These are phyloP conservation scores for Drosophila teissieri DNA, from an alignment of 1,140 invertebrate genomes.

Conservation along the genomic window DNA sequence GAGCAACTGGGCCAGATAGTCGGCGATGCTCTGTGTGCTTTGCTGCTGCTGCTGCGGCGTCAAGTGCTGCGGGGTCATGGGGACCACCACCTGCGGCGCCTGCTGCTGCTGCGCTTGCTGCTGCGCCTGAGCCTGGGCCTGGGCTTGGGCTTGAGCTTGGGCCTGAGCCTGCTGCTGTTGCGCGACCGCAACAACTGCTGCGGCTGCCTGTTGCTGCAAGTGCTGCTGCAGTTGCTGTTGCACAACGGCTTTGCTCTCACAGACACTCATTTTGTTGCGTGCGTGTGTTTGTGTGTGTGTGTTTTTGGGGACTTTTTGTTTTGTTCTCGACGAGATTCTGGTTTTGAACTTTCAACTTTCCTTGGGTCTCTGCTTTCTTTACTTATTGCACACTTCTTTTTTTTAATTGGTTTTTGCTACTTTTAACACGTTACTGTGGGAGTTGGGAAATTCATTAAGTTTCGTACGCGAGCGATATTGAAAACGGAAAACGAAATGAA, in stretches of 20 bases:
- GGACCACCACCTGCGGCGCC: conserved; percentile 62
- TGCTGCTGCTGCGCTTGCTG: conserved; percentile 70
- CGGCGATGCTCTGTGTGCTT: conserved; percentile 97
- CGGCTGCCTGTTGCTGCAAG: conserved; percentile 61
- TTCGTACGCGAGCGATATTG: conserved; percentile 39
- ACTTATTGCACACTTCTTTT: conserved; percentile 64
- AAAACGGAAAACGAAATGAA: conserved; percentile 71
- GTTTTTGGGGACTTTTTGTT: conserved; percentile 48
- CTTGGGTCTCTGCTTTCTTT: conserved; percentile 52
- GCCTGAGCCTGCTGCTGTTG: conserved; percentile 60
- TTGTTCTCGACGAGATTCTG: conserved; percentile 69
- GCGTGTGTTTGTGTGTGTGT: conserved; percentile 18
- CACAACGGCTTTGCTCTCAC: conserved; percentile 87
- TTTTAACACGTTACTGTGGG: conserved; percentile 55
- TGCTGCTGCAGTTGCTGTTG: conserved; percentile 77
- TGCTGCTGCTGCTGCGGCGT: conserved; percentile 87
- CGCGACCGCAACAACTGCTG: conserved; percentile 56
- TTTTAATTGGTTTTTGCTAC: conserved; percentile 4
- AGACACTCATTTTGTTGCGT: conserved; percentile 86
- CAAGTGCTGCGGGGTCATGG: conserved; percentile 85
- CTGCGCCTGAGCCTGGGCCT: conserved; percentile 55
- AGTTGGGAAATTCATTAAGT: conserved; percentile 43
- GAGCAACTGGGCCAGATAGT: conserved; percentile 99
- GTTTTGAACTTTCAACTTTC: conserved; percentile 49
- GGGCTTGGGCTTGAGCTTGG: conserved; percentile 59